Conservation (phyloP, 2,888 invertebrate species). For the Linyphia triangularis region DNA sequence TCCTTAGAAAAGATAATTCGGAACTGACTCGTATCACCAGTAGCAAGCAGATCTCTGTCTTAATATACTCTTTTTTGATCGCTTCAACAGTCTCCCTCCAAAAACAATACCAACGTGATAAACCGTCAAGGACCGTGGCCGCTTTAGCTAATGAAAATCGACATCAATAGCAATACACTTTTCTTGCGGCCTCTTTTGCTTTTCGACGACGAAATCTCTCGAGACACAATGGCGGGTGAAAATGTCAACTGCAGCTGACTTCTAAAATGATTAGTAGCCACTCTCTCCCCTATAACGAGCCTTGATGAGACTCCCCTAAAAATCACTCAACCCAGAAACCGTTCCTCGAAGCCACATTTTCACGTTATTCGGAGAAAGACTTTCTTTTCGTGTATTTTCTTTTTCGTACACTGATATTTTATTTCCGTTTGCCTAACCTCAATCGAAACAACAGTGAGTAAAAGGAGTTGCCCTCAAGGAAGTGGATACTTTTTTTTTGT, state of each 20-base stretch:
- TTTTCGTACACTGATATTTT: conserved; percentile 39
- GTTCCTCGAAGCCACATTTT: conserved; percentile 62
- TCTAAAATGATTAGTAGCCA: conserved; percentile 70
- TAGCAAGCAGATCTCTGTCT: too few species aligned
- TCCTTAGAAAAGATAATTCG: too few species aligned
- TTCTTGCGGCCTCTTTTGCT: conserved; percentile 12
- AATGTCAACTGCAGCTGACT: conserved; percentile 72
- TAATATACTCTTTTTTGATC: background rate
- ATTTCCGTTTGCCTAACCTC: conserved; percentile 40
- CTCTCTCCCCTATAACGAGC: conserved; percentile 43
- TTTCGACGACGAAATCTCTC: conserved; percentile 2
- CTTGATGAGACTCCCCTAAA: conserved; percentile 60
- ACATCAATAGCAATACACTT: conserved; percentile 50
- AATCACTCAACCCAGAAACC: conserved; percentile 68
- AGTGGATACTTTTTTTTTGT: background rate
- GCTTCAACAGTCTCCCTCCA: background rate
- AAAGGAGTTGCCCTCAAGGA: background rate
- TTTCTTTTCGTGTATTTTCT: background rate
- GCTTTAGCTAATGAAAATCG: conserved; percentile 68
- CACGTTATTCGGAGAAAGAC: conserved; percentile 59
- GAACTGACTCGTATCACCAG: too few species aligned
- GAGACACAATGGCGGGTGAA: conserved; percentile 62
- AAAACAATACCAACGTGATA: background rate
- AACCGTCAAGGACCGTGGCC: conserved; percentile 28
- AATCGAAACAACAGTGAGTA: conserved; percentile 4